Evolutionary conservation across 2,888 invertebrate genomes (phyloP), one percentile per base, ranked within the genome.

Genomic region (Noctua pronuba): DNA sequence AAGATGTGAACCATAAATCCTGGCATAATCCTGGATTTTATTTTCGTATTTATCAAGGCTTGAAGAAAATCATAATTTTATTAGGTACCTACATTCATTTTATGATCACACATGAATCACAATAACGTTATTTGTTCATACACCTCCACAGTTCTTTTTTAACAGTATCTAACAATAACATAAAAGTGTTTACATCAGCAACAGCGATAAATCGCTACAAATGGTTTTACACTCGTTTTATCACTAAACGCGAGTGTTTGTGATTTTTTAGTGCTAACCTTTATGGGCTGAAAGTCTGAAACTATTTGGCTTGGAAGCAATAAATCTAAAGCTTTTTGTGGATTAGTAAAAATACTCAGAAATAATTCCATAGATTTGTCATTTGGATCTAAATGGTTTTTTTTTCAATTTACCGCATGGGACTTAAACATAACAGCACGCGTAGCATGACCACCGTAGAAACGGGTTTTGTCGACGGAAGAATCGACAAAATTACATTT

Each of bases 211-310:
- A 84, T 84, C 52, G 62, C 46, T n/a, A 21, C 35, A 69, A 84
- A 85, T 85, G 79, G 75, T 82, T 84, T 84, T 64, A 85, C 74
- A 82, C 46, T 38, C 60, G 7, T 85, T 84, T 85, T 84, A 84
- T 82, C 76, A 79, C 71, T 76, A 74, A 72, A 75, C 58, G 35
- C 46, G 82, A 79, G 75, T 79, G 73, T 74, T 85, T 76, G 79
- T 76, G 68, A 67, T 82, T 84, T 84, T 84, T 84, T 85, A 69
- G 75, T 73, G 66, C 71, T 49, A 76, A 79, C 41, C 67, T 82
- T 76, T 82, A 85, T 64, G 73, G 73, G 38, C 79, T 73, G 49
- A 69, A 65, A 82, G 73, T n/a, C 73, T 75, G 58, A 79, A 74
- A 82, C 78, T 82, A 75, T 74, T 82, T 68, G 58, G 65, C 60